Evolutionary conservation across 2,113 vertebrate species (phyloP).

Genomic region (Mormyrus lacerda): DNA sequence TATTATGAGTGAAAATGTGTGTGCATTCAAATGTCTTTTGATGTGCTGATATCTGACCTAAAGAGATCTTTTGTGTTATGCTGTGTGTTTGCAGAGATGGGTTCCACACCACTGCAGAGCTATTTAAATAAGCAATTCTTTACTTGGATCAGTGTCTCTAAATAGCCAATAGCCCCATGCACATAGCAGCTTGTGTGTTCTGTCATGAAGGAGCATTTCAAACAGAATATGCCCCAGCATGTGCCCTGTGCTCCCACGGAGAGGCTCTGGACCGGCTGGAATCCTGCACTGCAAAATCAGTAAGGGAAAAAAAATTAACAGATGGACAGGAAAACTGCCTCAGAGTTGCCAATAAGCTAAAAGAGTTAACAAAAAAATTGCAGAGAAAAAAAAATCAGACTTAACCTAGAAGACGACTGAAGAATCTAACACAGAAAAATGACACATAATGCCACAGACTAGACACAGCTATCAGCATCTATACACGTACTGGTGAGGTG

Average conservation of each 20-base stretch:
- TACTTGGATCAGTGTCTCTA: background rate
- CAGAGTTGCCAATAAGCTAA: background rate
- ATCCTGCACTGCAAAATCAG: background rate
- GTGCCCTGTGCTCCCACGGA: background rate
- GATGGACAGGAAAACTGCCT: background rate
- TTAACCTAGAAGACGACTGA: background rate
- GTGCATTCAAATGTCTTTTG: background rate
- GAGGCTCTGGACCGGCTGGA: background rate
- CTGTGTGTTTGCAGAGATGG: background rate
- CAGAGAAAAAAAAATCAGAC: background rate
- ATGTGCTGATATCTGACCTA: background rate
- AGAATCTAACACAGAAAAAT: background rate
- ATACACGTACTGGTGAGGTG: background rate
- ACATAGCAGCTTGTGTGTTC: background rate
- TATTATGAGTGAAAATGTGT: background rate
- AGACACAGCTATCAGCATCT: background rate
- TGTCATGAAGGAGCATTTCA: background rate
- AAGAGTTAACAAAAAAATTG: background rate
- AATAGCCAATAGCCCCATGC: background rate
- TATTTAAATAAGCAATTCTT: background rate
- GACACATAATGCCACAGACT: background rate
- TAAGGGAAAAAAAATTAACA: background rate
- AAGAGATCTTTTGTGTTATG: background rate
- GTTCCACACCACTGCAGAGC: background rate
- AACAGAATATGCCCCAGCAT: background rate